Base-by-base conservation (phyloP, 1,140 invertebrate species). In the Brachionus manjavacas region DNA sequence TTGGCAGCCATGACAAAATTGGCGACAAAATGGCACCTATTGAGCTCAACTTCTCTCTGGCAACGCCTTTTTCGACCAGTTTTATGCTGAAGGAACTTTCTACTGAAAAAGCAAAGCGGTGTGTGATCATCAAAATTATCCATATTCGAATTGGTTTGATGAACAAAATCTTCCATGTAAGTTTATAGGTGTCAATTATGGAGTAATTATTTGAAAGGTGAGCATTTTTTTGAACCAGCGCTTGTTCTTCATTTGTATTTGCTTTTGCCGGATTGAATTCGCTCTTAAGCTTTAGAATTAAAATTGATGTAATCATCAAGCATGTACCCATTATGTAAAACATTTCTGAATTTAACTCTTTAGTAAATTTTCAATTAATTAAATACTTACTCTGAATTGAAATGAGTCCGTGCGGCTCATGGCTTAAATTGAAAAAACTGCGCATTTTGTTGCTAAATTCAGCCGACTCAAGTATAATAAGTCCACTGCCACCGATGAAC, bases 331-430 rank as follows among this genome's bases (percentile, higher is more conserved):
- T 39, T 41, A 43, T 41, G 31, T 72, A 72, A 41, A 72, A 72
- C 4, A 72, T 20, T 7, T 72, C 68, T 72, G 35, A 68, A 68
- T 31, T 31, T 31, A 31, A 31, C 2, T 1, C 28, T 4, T 31
- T 31, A 31, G 4, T 1, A 31, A 31, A 31, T 31, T 31, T 31
- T 31, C 28, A 31, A 31, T 31, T 31, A 31, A 31, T 31, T 31
- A 31, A n/a, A n/a, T 46, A 46, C 9, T 80, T 80, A 80, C 76
- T 55, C 55, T 64, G 1, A 20, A 64, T 80, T 39, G 80, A 28
- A 9, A 80, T 16, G 1, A 80, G 8, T n/a, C 76, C 76, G 20
- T 64, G 20, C n/a, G 43, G 9, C 25, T 52, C 7, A 28, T 16
- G 41, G 7, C 49, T 39, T 14, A 52, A 4, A 4, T n/a, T 64